phyloP scores from a whole-genome alignment of 2,113 vertebrate species.

The Sinocyclocheilus anophthalmus region DNA sequence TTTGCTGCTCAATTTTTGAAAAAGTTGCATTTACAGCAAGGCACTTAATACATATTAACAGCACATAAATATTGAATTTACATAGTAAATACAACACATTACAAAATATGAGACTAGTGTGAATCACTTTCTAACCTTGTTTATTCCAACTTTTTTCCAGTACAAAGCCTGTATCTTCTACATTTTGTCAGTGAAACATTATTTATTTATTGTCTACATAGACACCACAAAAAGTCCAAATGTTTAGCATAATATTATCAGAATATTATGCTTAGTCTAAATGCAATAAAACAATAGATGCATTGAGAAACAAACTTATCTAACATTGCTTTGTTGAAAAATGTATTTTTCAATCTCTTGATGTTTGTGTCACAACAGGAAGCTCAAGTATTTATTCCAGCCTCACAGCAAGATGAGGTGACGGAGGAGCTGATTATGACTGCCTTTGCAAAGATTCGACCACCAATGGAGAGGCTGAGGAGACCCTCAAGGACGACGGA shows the following conservation, averaged over 20 bases:
- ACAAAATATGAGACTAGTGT: neutral
- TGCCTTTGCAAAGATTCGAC: constrained; percentile 66
- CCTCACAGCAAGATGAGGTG: constrained; percentile 74
- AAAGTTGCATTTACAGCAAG: neutral
- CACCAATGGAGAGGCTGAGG: constrained; percentile 68
- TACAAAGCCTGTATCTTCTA: neutral
- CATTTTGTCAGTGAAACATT: too few relatives aligned
- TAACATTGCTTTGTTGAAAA: neutral
- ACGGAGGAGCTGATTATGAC: constrained; percentile 71
- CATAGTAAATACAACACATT: neutral
- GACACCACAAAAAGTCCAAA: neutral
- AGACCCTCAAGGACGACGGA: constrained; percentile 68
- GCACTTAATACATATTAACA: neutral
- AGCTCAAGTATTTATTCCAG: constrained; percentile 72
- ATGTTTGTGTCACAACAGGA: constrained; percentile 66
- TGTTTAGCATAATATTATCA: neutral
- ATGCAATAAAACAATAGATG: neutral
- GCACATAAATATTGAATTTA: too few relatives aligned
- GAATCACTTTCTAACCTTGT: neutral
- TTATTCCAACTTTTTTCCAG: neutral
- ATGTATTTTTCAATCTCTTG: neutral
- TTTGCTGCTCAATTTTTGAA: neutral
- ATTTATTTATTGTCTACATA: neutral
- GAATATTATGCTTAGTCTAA: neutral
- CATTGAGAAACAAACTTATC: neutral